phyloP scores from a whole-genome alignment of 2,797 vertebrate species.

The Nannoperca australis region DNA sequence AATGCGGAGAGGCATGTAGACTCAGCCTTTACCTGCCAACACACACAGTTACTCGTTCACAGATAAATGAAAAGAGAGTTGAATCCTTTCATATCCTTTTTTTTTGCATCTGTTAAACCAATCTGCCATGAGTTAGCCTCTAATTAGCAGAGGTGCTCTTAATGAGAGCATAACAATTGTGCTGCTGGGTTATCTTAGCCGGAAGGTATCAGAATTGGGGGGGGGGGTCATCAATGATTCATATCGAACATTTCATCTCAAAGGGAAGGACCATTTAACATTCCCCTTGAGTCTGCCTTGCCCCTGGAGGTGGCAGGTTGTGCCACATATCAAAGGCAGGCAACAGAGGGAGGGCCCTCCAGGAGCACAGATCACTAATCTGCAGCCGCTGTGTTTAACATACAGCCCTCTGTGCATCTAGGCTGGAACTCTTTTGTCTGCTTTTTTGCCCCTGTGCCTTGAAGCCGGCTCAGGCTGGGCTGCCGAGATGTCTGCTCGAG shows the following conservation, averaged over 20 bases:
- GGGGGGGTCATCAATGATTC: slow-evolving; percentile 83
- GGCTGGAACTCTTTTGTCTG: slow-evolving; percentile 70
- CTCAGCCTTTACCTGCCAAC: slow-evolving; percentile 2
- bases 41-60: background rate
- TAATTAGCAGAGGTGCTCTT: slow-evolving; percentile 70
- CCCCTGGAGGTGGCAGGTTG: slow-evolving; percentile 78
- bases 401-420: slow-evolving; percentile 60
- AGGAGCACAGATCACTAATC: slow-evolving; percentile 63
- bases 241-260: slow-evolving; percentile 83
- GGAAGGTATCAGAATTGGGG: slow-evolving; percentile 54
- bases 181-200: slow-evolving; percentile 68
- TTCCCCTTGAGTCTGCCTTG: slow-evolving; percentile 80
- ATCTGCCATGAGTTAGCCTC: slow-evolving; percentile 59
- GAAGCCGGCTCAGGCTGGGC: slow-evolving; percentile 48
- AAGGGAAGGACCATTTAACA: slow-evolving; percentile 84
- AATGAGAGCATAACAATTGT: slow-evolving; percentile 77
- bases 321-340: slow-evolving; percentile 83
- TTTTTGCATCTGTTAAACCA: slow-evolving; percentile 31
- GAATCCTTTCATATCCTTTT: background rate
- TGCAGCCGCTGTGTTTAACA: slow-evolving; percentile 73
- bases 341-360: slow-evolving; percentile 69
- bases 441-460: slow-evolving; percentile 65
- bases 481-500: slow-evolving; percentile 47
- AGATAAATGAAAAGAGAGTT: background rate
- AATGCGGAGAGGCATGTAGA: background rate